These are phyloP conservation scores for Notiomystis cincta DNA, from an alignment of 2,113 vertebrate species.

Conservation along the genomic window DNA sequence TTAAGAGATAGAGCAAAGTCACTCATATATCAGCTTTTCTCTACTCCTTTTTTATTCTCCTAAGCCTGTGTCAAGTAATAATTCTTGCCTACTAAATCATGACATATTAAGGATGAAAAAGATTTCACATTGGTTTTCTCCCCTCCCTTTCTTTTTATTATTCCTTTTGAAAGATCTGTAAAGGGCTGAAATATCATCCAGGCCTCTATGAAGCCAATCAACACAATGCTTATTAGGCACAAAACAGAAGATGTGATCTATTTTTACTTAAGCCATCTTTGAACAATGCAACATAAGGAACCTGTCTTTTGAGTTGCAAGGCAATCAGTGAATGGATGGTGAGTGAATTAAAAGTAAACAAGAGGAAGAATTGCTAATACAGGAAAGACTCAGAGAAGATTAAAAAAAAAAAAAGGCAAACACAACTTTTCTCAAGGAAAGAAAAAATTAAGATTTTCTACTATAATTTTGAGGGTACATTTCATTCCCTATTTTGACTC, in stretches of 20 bases:
- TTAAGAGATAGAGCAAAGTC: neutral
- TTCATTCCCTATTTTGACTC: conserved; percentile 50
- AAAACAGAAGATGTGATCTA: conserved; percentile 13
- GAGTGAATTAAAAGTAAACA: conserved; percentile 53
- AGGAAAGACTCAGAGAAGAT: neutral
- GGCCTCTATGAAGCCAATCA: conserved; percentile 6
- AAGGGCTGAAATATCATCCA: conserved; percentile 23
- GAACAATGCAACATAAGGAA: conserved; percentile 24
- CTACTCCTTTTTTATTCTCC: neutral
- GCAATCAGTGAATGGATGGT: conserved; percentile 15
- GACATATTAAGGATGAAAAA: conserved; percentile 18
- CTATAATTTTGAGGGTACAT: neutral
- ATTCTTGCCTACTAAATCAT: conserved; percentile 5
- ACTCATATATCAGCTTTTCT: neutral
- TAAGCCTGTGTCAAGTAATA: neutral
- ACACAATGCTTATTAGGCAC: conserved; percentile 33
- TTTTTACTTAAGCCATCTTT: conserved; percentile 61
- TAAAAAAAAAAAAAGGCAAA: neutral
- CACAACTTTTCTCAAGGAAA: neutral
- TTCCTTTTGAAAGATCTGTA: conserved; percentile 29
- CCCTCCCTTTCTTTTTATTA: neutral
- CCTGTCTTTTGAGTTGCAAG: conserved; percentile 27
- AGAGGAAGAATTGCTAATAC: neutral
- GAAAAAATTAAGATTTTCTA: neutral
- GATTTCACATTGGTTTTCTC: neutral